Percentiles rank a stretch among this genome's conserved stretches.
Conservation (phyloP, 2,113 vertebrate species). For the Anser brachyrhynchus region DNA sequence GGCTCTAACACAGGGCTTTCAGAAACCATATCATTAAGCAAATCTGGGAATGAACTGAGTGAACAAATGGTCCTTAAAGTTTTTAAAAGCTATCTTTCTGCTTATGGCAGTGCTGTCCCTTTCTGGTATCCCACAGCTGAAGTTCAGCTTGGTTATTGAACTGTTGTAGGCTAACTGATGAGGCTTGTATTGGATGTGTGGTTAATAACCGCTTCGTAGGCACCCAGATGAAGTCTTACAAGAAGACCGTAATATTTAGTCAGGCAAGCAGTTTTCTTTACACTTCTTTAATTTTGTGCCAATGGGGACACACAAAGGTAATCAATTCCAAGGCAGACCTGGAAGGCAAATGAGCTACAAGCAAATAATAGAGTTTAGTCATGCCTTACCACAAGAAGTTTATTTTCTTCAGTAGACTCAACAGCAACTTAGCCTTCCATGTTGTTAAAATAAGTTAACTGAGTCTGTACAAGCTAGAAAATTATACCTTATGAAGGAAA, state of each 20-base stretch:
- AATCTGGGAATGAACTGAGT: background rate
- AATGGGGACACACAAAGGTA: background rate
- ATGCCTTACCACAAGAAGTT: background rate
- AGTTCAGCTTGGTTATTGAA: background rate
- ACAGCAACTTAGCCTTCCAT: background rate
- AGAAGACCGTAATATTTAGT: background rate
- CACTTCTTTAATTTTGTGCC: background rate
- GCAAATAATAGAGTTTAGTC: background rate
- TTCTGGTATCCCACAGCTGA: background rate
- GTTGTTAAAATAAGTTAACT: background rate
- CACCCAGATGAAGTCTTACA: background rate
- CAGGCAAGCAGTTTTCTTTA: background rate
- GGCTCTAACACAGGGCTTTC: background rate
- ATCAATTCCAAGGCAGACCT: background rate
- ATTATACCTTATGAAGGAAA: background rate
- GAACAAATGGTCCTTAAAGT: background rate
- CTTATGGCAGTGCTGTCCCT: rapidly evolving
- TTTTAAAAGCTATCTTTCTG: background rate
- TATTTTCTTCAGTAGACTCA: background rate
- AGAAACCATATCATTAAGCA: background rate
- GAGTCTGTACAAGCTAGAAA: background rate
- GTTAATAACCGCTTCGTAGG: background rate
- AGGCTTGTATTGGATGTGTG: background rate
- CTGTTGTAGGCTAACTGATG: background rate
- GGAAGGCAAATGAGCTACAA: background rate